Evolutionary conservation across 2,113 vertebrate species (phyloP).

Genomic region (Cricetomys ansorgei): DNA sequence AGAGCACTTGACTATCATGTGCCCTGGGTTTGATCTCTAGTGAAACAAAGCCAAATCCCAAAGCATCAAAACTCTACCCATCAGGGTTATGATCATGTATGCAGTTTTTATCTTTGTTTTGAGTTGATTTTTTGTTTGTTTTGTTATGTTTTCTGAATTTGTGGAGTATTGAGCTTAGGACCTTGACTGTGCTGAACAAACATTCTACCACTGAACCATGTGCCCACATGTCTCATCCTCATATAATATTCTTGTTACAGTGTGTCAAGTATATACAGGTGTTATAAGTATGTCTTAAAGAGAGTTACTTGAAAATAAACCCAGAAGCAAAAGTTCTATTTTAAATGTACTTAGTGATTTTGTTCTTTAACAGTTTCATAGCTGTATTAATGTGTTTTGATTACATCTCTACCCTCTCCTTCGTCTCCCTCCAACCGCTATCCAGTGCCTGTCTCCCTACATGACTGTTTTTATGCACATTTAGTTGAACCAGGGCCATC

Average conservation of each 20-base stretch:
- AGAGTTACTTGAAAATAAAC: slow-evolving; percentile 9
- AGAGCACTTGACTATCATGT: neutral
- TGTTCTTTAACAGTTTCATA: neutral
- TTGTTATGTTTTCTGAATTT: neutral
- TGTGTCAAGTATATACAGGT: slow-evolving; percentile 31
- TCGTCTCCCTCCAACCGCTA: neutral
- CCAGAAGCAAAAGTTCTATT: neutral
- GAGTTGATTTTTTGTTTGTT: neutral
- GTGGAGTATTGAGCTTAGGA: no score
- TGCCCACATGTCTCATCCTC: neutral
- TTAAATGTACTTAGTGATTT: neutral
- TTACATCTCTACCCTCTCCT: no score
- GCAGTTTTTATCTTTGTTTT: neutral
- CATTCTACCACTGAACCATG: no score
- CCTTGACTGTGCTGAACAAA: neutral
- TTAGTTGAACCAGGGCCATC: neutral
- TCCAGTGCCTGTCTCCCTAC: no score
- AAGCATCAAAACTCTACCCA: neutral
- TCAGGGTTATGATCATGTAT: neutral
- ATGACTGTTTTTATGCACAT: neutral
- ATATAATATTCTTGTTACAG: neutral
- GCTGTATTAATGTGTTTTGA: neutral
- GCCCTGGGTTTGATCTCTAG: neutral
- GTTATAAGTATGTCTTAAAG: slow-evolving; percentile 58
- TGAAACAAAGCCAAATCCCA: neutral